phyloP scores from a whole-genome alignment of 2,888 invertebrate genomes.

The Gonocerus acuteangulatus region DNA sequence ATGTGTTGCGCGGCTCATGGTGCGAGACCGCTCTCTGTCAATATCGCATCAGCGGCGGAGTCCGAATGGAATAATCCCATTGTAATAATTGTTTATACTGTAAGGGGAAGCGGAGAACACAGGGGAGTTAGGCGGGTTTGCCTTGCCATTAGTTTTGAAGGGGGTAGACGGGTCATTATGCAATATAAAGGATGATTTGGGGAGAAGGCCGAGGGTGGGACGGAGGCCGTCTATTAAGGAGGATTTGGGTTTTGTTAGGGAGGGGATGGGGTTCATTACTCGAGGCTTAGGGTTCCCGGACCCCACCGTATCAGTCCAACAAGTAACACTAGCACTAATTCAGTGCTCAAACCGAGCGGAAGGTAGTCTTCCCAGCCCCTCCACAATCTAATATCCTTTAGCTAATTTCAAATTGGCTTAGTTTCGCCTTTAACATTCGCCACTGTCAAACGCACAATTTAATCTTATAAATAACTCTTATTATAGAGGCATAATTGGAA shows the following conservation, averaged over 20 bases:
- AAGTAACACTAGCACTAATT: slow-evolving; percentile 3
- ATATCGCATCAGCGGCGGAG: no score
- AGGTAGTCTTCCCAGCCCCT: slow-evolving; percentile 1
- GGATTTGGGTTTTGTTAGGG: slow-evolving; percentile 3
- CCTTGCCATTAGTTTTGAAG: slow-evolving; percentile 21
- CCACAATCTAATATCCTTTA: slow-evolving; percentile 1
- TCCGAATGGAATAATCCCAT: slow-evolving; percentile 3
- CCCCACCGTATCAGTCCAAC: not conserved
- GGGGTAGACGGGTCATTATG: slow-evolving; percentile 29
- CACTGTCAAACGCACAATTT: no score
- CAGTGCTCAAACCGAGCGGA: slow-evolving; percentile 17
- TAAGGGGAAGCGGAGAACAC: not conserved
- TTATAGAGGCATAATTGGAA: not conserved
- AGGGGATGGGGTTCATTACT: slow-evolving; percentile 10
- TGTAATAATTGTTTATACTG: slow-evolving; percentile 16
- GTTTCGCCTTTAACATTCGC: no score
- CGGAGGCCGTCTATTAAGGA: slow-evolving; percentile 5
- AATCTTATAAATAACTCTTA: no score
- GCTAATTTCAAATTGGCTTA: no score
- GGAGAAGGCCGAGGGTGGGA: slow-evolving; percentile 18
- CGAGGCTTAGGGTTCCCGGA: slow-evolving; percentile 2
- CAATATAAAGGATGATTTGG: slow-evolving; percentile 35
- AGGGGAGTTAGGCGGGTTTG: slow-evolving; percentile 5
- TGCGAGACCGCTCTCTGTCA: not conserved
- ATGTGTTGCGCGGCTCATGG: not conserved